Conservation (phyloP, 2,888 invertebrate species). For the Drosophila mimetica region DNA sequence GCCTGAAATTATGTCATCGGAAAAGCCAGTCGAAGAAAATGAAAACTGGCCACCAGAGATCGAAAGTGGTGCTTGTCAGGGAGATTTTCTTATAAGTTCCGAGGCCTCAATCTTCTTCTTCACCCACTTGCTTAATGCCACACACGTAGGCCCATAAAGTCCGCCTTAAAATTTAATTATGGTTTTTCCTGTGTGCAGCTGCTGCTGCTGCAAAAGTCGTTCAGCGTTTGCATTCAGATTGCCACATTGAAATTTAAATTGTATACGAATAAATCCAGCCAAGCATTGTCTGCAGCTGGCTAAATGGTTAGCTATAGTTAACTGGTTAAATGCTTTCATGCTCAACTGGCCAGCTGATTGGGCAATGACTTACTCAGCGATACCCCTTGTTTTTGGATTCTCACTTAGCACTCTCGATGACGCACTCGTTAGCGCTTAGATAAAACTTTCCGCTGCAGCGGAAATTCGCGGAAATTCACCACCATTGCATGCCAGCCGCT, state of each 20-base stretch:
- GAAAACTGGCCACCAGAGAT: conserved; percentile 47
- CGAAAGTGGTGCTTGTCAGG: conserved; percentile 53
- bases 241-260: conserved; percentile 49
- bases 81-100: conserved; percentile 37
- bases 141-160: conserved; percentile 50
- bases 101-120: conserved; percentile 49
- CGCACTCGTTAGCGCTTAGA: conserved; percentile 18
- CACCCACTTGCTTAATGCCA: conserved; percentile 44
- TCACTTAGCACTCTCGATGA: conserved; percentile 43
- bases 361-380: too few relatives aligned
- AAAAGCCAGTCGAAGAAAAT: conserved; percentile 63
- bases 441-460: conserved; percentile 56
- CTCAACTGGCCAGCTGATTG: conserved; percentile 35
- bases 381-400: too few relatives aligned
- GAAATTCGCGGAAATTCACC: conserved; percentile 31
- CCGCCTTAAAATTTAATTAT: conserved; percentile 43
- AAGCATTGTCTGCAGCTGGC: conserved; percentile 42
- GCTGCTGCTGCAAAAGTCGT: conserved; percentile 31
- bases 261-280: conserved; percentile 42
- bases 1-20: conserved; percentile 78
- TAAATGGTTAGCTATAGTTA: background rate
- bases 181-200: conserved; percentile 59
- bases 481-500: conserved; percentile 48
- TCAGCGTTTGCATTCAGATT: conserved; percentile 55
- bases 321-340: conserved; percentile 37